Base-by-base conservation (phyloP, 2,888 invertebrate species). In the Rutpela maculata region DNA sequence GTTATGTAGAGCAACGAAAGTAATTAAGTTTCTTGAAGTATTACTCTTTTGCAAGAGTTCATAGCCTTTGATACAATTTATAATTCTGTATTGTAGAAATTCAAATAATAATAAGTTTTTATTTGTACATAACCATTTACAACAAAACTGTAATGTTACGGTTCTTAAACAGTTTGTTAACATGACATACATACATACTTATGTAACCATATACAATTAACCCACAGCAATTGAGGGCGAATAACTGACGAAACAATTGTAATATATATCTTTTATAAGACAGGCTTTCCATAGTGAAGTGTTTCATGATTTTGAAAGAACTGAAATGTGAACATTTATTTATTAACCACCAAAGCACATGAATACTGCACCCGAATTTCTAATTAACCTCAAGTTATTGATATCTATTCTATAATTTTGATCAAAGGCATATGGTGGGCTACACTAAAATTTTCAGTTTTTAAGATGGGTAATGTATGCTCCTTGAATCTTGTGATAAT, bases 201-300 rank as follows among this genome's bases (percentile, higher is more conserved):
- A 68, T 31, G 15, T 69, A 69, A 69, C 59, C 59, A 69, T 69
- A 69, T 69, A 69, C 59, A 69, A 69, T 50, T 69, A 69, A 69
- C 69, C 35, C n/a, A 70, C 60, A 70, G 43, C 43, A 18, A 70
- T 62, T 70, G 10, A 4, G 12, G 19, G 60, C 17, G 43, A 19
- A 43, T 70, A 70, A 60, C 70, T 60, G 70, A 43, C 59, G 15
- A 69, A 69, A 65, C 11, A 19, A 19, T 65, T 38, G 38, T 38
- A n/a, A 12, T 35, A 35, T 7, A 35, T 5, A 35, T 9, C 31
- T 35, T 35, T 26, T 26, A 1, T 26, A 4, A 26, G 22, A 26
- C 22, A 26, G 4, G 4, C 22, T 26, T 26, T 26, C 4, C n/a
- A n/a, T 26, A 26, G 22, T 26, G 4, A 26, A 1, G 4, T 35